phyloP scores from a whole-genome alignment of 2,888 invertebrate genomes.

The Parnassius glacialis region DNA sequence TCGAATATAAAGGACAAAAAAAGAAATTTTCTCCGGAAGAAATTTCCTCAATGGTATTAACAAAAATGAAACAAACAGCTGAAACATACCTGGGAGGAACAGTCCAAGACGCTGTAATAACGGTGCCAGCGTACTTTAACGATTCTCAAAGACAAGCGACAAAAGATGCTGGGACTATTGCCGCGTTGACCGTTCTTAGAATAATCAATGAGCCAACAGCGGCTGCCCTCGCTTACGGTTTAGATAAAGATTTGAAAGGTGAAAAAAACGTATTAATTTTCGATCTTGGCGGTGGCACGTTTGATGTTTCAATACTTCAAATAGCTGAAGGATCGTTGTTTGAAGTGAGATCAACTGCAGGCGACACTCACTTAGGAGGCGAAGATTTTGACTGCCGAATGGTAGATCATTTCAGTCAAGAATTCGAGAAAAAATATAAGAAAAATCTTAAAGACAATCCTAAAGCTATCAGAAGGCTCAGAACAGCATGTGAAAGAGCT shows the following conservation, averaged over 20 bases:
- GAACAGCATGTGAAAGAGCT: conserved; percentile 92
- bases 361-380: conserved; percentile 90
- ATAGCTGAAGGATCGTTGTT: conserved; percentile 93
- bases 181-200: conserved; percentile 92
- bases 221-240: conserved; percentile 92
- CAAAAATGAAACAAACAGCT: conserved; percentile 91
- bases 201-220: conserved; percentile 96
- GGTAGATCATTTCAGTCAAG: conserved; percentile 88
- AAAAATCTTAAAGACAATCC: conserved; percentile 86
- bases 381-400: conserved; percentile 91
- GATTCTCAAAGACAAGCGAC: conserved; percentile 92
- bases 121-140: conserved; percentile 92
- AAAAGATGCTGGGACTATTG: conserved; percentile 93
- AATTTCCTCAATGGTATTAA: conserved; percentile 91
- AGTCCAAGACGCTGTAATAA: conserved; percentile 89
- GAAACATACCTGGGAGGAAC: conserved; percentile 87
- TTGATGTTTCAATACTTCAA: conserved; percentile 94
- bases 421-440: conserved; percentile 88
- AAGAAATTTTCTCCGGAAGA: conserved; percentile 91
- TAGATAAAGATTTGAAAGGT: conserved; percentile 87
- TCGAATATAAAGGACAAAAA: conserved; percentile 86
- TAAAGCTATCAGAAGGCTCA: conserved; percentile 88
- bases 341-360: conserved; percentile 90
- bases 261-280: conserved; percentile 88
- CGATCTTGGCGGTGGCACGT: conserved; percentile 93